These are phyloP conservation scores for Caenorhabditis virilis DNA, from an alignment of 2,888 invertebrate species.

Conservation along the genomic window DNA sequence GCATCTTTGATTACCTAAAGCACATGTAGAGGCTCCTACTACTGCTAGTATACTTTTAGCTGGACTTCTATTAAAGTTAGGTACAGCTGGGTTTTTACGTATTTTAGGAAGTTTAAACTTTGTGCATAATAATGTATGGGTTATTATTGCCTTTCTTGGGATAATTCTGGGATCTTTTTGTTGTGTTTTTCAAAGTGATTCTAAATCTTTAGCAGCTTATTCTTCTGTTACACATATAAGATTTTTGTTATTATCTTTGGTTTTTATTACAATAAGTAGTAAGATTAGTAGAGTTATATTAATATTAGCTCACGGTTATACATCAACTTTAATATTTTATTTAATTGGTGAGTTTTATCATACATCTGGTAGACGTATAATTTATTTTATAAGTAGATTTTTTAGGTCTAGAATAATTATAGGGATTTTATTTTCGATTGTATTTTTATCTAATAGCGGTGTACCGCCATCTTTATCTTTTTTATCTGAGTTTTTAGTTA, in stretches of 20 bases:
- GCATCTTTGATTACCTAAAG: slow-evolving; percentile 72
- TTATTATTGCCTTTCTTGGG: slow-evolving; percentile 49
- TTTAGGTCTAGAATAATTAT: slow-evolving; percentile 50
- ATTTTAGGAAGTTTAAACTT: slow-evolving; percentile 51
- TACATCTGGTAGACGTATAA: slow-evolving; percentile 44
- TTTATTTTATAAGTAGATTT: slow-evolving; percentile 54
- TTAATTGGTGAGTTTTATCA: slow-evolving; percentile 53
- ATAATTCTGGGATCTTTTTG: slow-evolving; percentile 51
- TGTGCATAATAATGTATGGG: slow-evolving; percentile 48
- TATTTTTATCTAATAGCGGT: slow-evolving; percentile 51
- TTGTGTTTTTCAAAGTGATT: slow-evolving; percentile 57
- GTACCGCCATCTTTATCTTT: slow-evolving; percentile 48
- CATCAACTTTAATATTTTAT: slow-evolving; percentile 52
- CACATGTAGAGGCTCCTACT: slow-evolving; percentile 61
- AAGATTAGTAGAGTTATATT: slow-evolving; percentile 46
- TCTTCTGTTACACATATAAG: slow-evolving; percentile 52
- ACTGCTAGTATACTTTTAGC: slow-evolving; percentile 58
- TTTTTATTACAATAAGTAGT: slow-evolving; percentile 43
- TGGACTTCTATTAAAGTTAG: slow-evolving; percentile 55
- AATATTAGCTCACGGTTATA: slow-evolving; percentile 51
- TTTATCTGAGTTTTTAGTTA: slow-evolving; percentile 67
- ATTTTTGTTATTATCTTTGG: slow-evolving; percentile 43
- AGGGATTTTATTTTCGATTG: slow-evolving; percentile 45
- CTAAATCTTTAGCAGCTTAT: slow-evolving; percentile 53
- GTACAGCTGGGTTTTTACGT: slow-evolving; percentile 56